Evolutionary conservation across 2,797 vertebrate species (phyloP), one percentile per base, ranked within the genome.

Genomic region (Chlorospingus flavigularis): DNA sequence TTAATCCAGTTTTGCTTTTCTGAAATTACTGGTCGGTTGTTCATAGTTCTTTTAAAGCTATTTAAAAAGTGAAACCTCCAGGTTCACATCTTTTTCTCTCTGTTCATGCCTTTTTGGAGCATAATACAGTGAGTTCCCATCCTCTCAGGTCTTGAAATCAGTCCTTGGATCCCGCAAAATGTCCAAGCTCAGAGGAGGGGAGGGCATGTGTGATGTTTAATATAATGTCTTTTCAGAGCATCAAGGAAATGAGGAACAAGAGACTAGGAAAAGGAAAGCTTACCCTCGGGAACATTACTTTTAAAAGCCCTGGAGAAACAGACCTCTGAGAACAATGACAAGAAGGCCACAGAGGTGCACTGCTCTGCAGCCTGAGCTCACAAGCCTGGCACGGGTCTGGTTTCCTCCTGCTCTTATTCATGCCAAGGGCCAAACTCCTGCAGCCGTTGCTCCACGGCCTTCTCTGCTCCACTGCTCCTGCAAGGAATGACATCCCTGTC

Each of bases 1-100:
- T 47, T 57, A 74, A 84, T 86, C 33, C 67, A 85, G 17, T 89
- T 86, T 86, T 57, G 31, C 48, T 60, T 50, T 76, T 88, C 80
- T 85, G 61, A 55, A 85, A 78, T 85, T 67, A 92, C 26, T 55
- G 61, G 8, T 61, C 89, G 61, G 7, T 65, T 83, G 33, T 50
- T 88, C 74, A 51, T 24, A 63, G 28, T 24, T 17, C 23, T 13
- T 76, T 91, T 79, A 37, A 73, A 89, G 61, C 11, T 77, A 5
- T 71, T 75, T 83, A 76, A 58, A 33, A 66, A 63, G 13, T 65
- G 35, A 80, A 80, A 76, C 15, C 21, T 75, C 43, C 35, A 54
- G 42, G 50, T 83, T 83, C 47, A 58, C 17, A 31, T 23, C 33
- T 80, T 86, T 86, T 80, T 47, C 28, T 82, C 50, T 72, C 47